A percentile compares a stretch with the other conserved stretches of the same genome.
Evolutionary conservation across 2,797 vertebrate genomes (phyloP).

Genomic region (Pteropus rufus): DNA sequence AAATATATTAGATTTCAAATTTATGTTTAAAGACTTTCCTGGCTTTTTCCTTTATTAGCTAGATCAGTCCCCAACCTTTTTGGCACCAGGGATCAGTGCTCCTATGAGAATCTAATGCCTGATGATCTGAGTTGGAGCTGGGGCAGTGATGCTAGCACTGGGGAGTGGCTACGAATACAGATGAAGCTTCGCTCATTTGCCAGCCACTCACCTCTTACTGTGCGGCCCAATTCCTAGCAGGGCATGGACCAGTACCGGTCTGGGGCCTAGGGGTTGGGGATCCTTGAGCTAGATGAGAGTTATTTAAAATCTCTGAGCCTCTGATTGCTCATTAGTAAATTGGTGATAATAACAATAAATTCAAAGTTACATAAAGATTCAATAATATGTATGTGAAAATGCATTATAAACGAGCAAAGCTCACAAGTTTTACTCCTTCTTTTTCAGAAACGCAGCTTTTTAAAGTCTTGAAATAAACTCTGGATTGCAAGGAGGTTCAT

Average conservation of each 20-base stretch:
- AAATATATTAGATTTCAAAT: neutral
- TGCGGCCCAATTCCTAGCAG: too few species aligned
- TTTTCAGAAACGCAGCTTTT: neutral
- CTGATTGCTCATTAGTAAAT: neutral
- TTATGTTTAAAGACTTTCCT: neutral
- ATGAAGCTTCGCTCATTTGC: too few species aligned
- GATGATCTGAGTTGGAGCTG: too few species aligned
- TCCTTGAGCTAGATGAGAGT: too few species aligned
- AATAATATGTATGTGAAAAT: neutral
- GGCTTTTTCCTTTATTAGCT: neutral
- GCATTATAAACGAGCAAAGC: neutral
- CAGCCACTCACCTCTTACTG: too few species aligned
- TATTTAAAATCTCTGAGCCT: neutral
- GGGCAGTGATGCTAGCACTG: too few species aligned
- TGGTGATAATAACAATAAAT: neutral
- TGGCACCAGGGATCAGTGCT: too few species aligned
- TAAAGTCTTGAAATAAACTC: slow-evolving; percentile 10
- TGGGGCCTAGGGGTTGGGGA: too few species aligned
- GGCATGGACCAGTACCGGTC: too few species aligned
- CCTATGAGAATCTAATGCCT: too few species aligned
- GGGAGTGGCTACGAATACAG: too few species aligned
- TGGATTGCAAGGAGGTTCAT: neutral
- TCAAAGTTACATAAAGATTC: neutral
- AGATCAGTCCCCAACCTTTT: too few species aligned
- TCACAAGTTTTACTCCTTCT: neutral